Conservation (phyloP, 2,888 invertebrate species). For the Tridacna crocea region DNA sequence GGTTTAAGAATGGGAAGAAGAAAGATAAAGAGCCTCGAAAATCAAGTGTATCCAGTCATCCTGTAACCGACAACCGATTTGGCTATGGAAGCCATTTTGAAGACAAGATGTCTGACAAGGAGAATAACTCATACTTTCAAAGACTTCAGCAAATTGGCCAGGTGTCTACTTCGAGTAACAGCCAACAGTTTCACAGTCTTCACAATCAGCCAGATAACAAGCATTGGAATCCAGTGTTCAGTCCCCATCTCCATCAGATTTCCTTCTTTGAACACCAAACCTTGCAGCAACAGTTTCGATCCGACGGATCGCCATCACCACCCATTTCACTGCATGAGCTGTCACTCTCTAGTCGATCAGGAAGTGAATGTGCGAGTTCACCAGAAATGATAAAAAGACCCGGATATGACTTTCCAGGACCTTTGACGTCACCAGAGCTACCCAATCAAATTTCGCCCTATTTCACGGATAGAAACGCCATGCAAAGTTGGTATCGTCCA, state of each 20-base stretch:
- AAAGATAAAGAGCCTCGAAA: conserved; percentile 17
- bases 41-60: neutral
- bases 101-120: conserved; percentile 29
- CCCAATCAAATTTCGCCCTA: neutral
- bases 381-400: conserved; percentile 37
- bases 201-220: neutral
- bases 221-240: conserved; percentile 29
- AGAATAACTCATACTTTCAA: conserved; percentile 34
- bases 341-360: conserved; percentile 48
- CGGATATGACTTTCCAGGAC: conserved; percentile 1
- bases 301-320: conserved; percentile 39
- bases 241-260: neutral
- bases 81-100: conserved; percentile 41
- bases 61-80: conserved; percentile 39
- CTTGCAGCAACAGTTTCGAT: conserved; percentile 9
- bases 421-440: conserved; percentile 18
- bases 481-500: conserved; percentile 1
- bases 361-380: conserved; percentile 50
- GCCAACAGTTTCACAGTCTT: neutral
- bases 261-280: neutral
- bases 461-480: neutral
- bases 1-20: conserved; percentile 73
- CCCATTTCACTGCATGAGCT: conserved; percentile 49
- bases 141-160: conserved; percentile 45
- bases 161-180: conserved; percentile 1